A percentile compares a stretch with the other conserved stretches of the same genome.
phyloP scores from a whole-genome alignment of 92 coral and sea anemone species.

The Phenganax subtilis region DNA sequence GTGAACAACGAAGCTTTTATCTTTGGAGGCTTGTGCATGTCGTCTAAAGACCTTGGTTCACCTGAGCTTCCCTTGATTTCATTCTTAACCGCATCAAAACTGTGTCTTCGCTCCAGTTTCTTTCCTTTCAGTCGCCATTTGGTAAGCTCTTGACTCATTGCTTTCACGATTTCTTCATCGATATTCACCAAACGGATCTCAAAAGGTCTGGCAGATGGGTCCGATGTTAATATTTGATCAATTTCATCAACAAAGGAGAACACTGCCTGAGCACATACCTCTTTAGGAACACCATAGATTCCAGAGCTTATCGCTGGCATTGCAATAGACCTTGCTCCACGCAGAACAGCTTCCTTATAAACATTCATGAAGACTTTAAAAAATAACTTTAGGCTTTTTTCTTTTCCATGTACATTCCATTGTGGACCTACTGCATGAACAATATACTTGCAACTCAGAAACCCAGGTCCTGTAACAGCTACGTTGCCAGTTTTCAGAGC shows the following conservation, averaged over 20 bases:
- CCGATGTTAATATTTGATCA: neutral
- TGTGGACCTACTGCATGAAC: constrained; percentile 76
- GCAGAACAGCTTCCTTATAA: constrained; percentile 31
- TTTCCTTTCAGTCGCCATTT: constrained; percentile 28
- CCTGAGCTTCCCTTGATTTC: neutral
- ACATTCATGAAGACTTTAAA: constrained; percentile 41
- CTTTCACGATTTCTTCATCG: constrained; percentile 19
- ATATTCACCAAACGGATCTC: constrained; percentile 35
- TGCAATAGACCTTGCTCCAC: constrained; percentile 54
- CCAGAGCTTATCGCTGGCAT: constrained; percentile 93
- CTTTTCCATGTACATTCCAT: constrained; percentile 31
- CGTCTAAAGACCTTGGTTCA: constrained; percentile 5
- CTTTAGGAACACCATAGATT: constrained; percentile 87
- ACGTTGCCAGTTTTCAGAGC: constrained; percentile 53
- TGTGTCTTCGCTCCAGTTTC: constrained; percentile 28
- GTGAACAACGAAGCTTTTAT: constrained; percentile 10
- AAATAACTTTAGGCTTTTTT: constrained; percentile 25
- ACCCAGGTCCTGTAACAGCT: constrained; percentile 60
- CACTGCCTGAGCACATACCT: constrained; percentile 65
- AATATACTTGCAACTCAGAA: constrained; percentile 54
- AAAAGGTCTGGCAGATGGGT: neutral
- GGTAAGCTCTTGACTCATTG: constrained; percentile 6
- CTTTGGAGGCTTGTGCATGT: constrained; percentile 16
- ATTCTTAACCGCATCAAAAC: neutral
- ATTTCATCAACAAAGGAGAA: constrained; percentile 52